Evolutionary conservation across 2,888 invertebrate genomes (phyloP).

Genomic region (Gymnocheta viridis): DNA sequence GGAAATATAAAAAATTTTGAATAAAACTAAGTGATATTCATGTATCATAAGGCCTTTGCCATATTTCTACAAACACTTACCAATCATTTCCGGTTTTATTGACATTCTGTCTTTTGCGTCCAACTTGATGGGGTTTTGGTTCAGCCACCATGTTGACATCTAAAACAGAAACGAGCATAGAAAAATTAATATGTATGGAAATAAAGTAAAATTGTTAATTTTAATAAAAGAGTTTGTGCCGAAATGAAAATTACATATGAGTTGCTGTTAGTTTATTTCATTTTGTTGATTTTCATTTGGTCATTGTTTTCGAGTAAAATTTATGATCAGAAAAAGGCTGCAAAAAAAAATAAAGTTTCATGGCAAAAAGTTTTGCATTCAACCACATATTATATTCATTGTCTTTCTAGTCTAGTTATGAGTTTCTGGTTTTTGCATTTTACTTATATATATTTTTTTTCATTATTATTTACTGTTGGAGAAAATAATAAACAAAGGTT

Average conservation of each 20-base stretch:
- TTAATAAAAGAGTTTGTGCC: constrained; percentile 54
- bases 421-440: constrained; percentile 45
- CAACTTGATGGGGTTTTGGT: constrained; percentile 86
- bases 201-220: constrained; percentile 42
- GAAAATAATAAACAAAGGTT: constrained; percentile 62
- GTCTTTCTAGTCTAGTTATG: constrained; percentile 66
- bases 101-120: constrained; percentile 85
- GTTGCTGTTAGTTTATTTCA: constrained; percentile 47
- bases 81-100: constrained; percentile 85
- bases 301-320: constrained; percentile 66
- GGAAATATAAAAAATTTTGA: neutral
- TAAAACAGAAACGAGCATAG: constrained; percentile 78
- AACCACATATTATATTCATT: constrained; percentile 63
- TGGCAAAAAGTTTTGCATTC: constrained; percentile 59
- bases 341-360: constrained; percentile 44
- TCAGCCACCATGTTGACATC: constrained; percentile 88
- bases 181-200: constrained; percentile 36
- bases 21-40: neutral
- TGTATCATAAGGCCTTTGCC: neutral
- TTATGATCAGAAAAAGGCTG: constrained; percentile 56
- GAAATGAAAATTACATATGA: constrained; percentile 64
- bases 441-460: too few species aligned
- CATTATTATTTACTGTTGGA: constrained; percentile 47
- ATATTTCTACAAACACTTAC: constrained; percentile 80
- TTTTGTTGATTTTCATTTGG: constrained; percentile 51